A percentile compares a stretch with the other conserved stretches of the same genome.
These are phyloP conservation scores for Dasyornis broadbenti DNA, from an alignment of 2,113 vertebrate species.

Conservation along the genomic window DNA sequence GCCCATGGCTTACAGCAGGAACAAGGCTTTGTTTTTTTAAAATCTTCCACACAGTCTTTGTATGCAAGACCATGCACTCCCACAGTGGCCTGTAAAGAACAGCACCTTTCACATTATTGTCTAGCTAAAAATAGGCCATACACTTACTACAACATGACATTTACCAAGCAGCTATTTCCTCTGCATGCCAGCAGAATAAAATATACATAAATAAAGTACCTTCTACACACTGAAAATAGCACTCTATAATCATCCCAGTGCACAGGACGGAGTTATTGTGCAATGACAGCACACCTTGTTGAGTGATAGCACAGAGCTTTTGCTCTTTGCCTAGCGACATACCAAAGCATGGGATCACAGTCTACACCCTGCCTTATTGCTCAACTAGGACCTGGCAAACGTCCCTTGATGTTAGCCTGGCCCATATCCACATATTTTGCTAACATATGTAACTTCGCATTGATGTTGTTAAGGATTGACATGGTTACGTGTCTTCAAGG, in stretches of 20 bases:
- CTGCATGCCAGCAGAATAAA: slow-evolving; percentile 25
- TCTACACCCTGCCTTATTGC: slow-evolving; percentile 57
- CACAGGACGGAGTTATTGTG: not conserved
- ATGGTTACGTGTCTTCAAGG: not conserved
- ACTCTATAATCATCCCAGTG: not conserved
- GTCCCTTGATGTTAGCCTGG: not conserved
- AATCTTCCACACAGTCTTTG: not conserved
- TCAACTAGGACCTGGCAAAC: slow-evolving; percentile 44
- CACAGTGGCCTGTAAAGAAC: not conserved
- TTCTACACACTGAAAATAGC: slow-evolving; percentile 17
- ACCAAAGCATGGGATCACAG: slow-evolving; percentile 45
- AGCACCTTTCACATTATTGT: not conserved
- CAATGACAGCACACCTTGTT: slow-evolving; percentile 53
- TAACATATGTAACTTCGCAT: slow-evolving; percentile 30
- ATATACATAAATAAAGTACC: slow-evolving; percentile 34
- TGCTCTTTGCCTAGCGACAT: slow-evolving; percentile 59
- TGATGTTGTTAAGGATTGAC: slow-evolving; percentile 3
- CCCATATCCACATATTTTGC: slow-evolving; percentile 43
- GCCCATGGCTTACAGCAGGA: not conserved
- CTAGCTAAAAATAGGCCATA: slow-evolving; percentile 23
- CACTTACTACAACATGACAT: not conserved
- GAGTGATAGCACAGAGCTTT: slow-evolving; percentile 31
- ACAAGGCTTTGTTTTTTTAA: not conserved
- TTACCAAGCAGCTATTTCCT: slow-evolving; percentile 16
- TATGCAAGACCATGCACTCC: not conserved